Base-by-base conservation (phyloP, 30 jellyfish, hydroid and myxozoan species). In the Euphysa ruthae region DNA sequence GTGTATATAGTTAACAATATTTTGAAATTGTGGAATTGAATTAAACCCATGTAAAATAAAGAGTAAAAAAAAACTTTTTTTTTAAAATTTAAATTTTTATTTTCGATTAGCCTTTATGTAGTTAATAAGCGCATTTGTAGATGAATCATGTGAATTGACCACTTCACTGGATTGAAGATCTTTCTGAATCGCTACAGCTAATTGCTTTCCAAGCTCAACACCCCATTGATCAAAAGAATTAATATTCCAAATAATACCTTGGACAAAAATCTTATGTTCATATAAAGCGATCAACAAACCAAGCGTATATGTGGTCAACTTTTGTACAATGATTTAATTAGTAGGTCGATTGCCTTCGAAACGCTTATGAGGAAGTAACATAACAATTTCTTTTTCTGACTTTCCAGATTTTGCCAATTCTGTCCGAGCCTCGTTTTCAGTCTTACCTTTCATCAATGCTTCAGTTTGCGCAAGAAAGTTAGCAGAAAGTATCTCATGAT, bases 191-290 rank as follows among this genome's bases (percentile, higher is more conserved):
- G 81, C 94, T 43, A 73, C 84, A 15, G 99, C 95, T 12, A 92
- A 87, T 49, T 85, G 96, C 77, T 92, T 92, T 5, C 99, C 99
- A 71, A 92, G 99, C 72, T 92, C 99, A 56, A 92, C 99, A 0
- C 99, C 99, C 96, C 95, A 92, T 78, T 92, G 99, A 73, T 92
- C 99, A 55, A 56, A 92, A 10, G 99, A 92, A 55, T 92, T 92
- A 23, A 92, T 79, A 58, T 85, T 79, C 99, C 99, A 92, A 55
- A 92, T 82, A 58, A 92, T 86, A 19, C 99, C 99, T 70, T 92
- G 99, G 4, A 91, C 90, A 81, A 92, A 92, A 14, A 92, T 92
- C 82, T 92, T 92, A 94, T 92, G 99, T 70, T 92, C 99, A 46
- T 92, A 92, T 85, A 92, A 71, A 3, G 99, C 96, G 81, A 92